Percentiles rank a stretch among this genome's conserved stretches.
These are phyloP conservation scores for Sminthopsis crassicaudata DNA, from an alignment of 2,113 vertebrate species.

Conservation along the genomic window DNA sequence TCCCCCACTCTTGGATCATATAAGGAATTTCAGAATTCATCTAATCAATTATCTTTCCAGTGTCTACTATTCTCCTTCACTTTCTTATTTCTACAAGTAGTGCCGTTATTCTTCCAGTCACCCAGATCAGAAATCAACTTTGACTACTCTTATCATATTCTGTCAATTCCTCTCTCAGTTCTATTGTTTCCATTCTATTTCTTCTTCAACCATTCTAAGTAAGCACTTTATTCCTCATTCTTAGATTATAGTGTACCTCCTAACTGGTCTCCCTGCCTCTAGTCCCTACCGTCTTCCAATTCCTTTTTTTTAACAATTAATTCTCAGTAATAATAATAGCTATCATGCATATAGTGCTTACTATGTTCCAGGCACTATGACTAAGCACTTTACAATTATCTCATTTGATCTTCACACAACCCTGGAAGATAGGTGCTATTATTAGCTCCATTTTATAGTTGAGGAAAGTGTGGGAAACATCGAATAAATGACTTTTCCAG, in stretches of 20 bases:
- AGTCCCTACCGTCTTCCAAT: not conserved
- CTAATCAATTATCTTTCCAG: slow-evolving; percentile 36
- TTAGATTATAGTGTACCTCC: slow-evolving; percentile 23
- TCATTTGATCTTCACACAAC: not conserved
- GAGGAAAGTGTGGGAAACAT: not conserved
- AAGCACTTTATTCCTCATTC: slow-evolving; percentile 28
- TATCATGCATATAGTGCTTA: not conserved
- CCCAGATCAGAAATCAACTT: slow-evolving; percentile 12
- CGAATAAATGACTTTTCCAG: not conserved
- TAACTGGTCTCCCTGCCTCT: slow-evolving; percentile 15
- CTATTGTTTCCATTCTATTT: not conserved
- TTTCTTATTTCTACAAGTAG: not conserved
- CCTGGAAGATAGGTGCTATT: not conserved
- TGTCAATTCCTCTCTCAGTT: slow-evolving; percentile 32
- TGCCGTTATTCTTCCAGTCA: slow-evolving; percentile 1
- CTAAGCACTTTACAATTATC: not conserved
- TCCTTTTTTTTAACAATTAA: not conserved
- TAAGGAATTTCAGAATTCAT: slow-evolving; percentile 35
- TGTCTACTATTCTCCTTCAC: not conserved
- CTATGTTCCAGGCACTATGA: not conserved
- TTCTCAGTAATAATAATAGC: not conserved
- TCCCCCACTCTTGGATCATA: slow-evolving; percentile 36
- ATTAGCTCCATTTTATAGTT: not conserved
- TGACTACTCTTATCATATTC: slow-evolving; percentile 22
- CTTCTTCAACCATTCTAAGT: not conserved